Evolutionary conservation across 2,888 invertebrate genomes (phyloP), one percentile per base, ranked within the genome.

Genomic region (Chalcis sispes): DNA sequence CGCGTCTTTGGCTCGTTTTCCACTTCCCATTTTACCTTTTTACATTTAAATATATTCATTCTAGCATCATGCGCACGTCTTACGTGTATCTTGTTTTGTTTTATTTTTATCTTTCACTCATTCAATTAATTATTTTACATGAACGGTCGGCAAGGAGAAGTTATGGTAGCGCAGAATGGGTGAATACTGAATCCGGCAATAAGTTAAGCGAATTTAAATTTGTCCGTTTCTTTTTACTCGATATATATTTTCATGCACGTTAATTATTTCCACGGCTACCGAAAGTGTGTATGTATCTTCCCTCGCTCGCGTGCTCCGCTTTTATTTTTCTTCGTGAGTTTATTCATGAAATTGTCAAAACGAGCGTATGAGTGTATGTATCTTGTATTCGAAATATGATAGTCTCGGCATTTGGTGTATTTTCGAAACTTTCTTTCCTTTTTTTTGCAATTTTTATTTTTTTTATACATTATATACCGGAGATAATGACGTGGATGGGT

Each of bases 161-260:
- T n/a, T 20, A 67, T 71, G 62, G 74, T 71, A 77, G 77, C 73
- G 72, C 77, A 72, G 71, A 75, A 77, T 72, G 73, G n/a, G 36
- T 72, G 73, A 88, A 88, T 88, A 88, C 88, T 88, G 88, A 86
- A 86, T 86, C 83, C 84, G 87, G 87, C 84, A 88, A 88, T 88
- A 87, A 88, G 80, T 88, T 84, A 87, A 86, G 81, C 82, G 81
- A 83, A 82, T 84, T 81, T 79, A 66, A 20, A 2, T 80, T 79
- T 66, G 25, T 69, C 59, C 72, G 32, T 78, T 67, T 80, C 74
- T 78, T 77, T 72, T 74, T 72, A 78, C 72, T 78, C 75, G 78
- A 79, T 75, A 75, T 76, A 71, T 64, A 58, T 56, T 46, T 73
- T 62, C 36, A 56, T 73, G 25, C 52, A 82, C 79, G 80, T 82